Conservation (phyloP, 2,888 invertebrate genomes). For the Eupithecia insigniata region DNA sequence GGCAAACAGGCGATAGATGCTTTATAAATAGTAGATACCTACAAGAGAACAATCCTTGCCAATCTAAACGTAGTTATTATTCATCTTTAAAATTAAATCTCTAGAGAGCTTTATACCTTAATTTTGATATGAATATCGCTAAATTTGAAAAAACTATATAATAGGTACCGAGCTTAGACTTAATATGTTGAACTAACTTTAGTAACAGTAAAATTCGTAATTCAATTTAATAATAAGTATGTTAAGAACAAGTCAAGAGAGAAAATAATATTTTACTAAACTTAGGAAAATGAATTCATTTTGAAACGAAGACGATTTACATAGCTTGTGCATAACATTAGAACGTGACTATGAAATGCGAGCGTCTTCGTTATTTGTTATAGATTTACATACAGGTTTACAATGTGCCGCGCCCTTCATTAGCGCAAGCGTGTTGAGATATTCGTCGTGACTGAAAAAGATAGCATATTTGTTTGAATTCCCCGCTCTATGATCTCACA, state of each 20-base stretch:
- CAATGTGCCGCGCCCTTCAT: slow-evolving; percentile 36
- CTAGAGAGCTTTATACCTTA: background rate
- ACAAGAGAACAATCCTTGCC: slow-evolving; percentile 11
- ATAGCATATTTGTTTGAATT: slow-evolving; percentile 24
- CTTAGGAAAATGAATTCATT: background rate
- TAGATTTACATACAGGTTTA: slow-evolving; percentile 17
- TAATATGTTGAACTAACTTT: background rate
- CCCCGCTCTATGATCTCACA: slow-evolving; percentile 25
- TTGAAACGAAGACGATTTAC: background rate
- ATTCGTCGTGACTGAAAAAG: slow-evolving; percentile 19
- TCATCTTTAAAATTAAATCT: background rate
- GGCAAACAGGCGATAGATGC: slow-evolving; percentile 3
- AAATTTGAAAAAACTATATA: no score
- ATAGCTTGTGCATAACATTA: background rate
- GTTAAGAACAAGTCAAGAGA: background rate
- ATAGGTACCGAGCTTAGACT: background rate
- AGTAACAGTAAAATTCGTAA: background rate
- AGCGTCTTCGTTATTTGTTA: slow-evolving; percentile 23
- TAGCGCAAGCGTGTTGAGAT: slow-evolving; percentile 35
- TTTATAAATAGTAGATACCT: slow-evolving; percentile 19
- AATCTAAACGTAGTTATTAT: slow-evolving; percentile 1
- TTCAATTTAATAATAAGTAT: no score
- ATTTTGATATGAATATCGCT: background rate
- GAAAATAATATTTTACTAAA: background rate
- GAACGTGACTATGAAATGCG: slow-evolving; percentile 28